Base-by-base conservation (phyloP, 2,113 vertebrate species). In the Xiphophorus hellerii region DNA sequence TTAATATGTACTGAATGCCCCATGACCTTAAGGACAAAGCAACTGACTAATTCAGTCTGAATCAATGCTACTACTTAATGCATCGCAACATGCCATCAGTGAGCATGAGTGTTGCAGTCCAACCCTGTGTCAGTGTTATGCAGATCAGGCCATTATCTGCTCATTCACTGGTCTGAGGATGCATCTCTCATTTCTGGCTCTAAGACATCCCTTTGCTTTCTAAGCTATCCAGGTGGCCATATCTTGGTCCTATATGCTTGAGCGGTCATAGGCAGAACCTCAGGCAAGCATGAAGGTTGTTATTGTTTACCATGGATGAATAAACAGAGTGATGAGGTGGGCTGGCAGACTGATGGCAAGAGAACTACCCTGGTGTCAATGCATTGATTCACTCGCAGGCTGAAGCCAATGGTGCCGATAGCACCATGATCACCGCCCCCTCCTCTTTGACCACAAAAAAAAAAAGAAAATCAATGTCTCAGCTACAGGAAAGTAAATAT, bases 101-200 rank as follows among this genome's bases (percentile, higher is more conserved):
- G 60, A 51, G 77, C 39, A 33, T 51, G 80, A 82, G 73, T 78
- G 88, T 81, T 77, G 74, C 78, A 86, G 74, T 82, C 82, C 90
- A 87, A 86, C 81, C 77, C 39, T 71, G 66, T 86, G 89, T 90
- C 87, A 84, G 80, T 90, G 82, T 90, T 91, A 92, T 93, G 91
- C 82, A 93, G 87, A 92, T 90, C 82, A 92, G 89, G 51, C 88
- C 74, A 93, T 94, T 93, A 93, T 91, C 81, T 87, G 68, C 79
- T 78, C 82, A 76, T 89, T 89, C 83, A 60, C 74, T 69, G 51
- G 64, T 81, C 82, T 85, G 74, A 84, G 80, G 71, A 88, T 66
- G 76, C 75, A 66, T 85, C 75, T 71, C 70, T 69, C 69, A 74
- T 33, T 73, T 51, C 15, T 80, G 60, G 69, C 73, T 78, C 54